Conservation (phyloP, 2,888 invertebrate species). For the Cepaea hortensis region DNA sequence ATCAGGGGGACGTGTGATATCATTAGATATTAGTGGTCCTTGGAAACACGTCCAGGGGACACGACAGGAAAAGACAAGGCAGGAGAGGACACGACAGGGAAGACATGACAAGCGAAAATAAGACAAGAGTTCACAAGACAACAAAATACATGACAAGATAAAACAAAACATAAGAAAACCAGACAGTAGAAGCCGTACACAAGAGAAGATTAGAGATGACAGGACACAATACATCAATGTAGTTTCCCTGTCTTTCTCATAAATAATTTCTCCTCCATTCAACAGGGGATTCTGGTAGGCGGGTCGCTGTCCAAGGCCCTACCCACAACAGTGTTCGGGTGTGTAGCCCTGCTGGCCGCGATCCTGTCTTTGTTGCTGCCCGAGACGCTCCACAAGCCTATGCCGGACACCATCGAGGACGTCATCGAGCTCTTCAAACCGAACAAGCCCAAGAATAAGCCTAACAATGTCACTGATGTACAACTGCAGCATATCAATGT, state of each 20-base stretch:
- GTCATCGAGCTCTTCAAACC: constrained; percentile 20
- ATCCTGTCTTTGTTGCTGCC: constrained; percentile 62
- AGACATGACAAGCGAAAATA: not conserved
- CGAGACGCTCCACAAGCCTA: constrained; percentile 64
- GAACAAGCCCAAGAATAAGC: not conserved
- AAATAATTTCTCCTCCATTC: not conserved
- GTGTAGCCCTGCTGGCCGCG: constrained; percentile 61
- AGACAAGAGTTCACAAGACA: not conserved
- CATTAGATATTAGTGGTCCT: no score
- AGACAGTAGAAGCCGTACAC: constrained; percentile 10
- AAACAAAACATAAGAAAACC: constrained; percentile 20
- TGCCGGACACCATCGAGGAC: constrained; percentile 69
- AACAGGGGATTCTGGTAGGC: constrained; percentile 50
- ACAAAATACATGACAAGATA: not conserved
- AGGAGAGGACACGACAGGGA: not conserved
- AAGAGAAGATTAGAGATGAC: no score
- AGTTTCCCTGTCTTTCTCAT: no score
- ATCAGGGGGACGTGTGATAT: no score
- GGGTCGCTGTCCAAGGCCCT: constrained; percentile 56
- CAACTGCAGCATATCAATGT: not conserved
- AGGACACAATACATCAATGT: no score
- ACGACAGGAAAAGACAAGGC: no score
- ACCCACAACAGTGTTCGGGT: constrained; percentile 64
- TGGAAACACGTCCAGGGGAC: no score
- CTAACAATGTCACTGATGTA: not conserved